Conservation (phyloP, 35 echinoderm and acorn worm genomes). For the Lytechinus pictus region DNA sequence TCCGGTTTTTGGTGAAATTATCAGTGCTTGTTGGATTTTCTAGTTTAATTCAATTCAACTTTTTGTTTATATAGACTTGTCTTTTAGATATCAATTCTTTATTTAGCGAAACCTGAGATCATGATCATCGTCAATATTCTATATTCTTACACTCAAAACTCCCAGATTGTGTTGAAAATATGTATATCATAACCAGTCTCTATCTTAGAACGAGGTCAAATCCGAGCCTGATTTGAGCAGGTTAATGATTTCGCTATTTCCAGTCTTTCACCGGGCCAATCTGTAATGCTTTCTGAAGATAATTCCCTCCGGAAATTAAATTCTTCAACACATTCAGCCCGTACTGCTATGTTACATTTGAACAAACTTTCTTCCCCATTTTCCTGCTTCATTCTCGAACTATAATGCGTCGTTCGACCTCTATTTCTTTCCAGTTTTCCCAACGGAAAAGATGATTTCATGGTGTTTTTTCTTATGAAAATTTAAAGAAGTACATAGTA, state of each 20-base stretch:
- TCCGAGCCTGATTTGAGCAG: not conserved
- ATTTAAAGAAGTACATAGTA: no score
- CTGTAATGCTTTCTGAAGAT: conserved; percentile 48
- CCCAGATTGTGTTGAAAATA: not conserved
- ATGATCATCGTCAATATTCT: no score
- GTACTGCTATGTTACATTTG: conserved; percentile 36
- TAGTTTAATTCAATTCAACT: no score
- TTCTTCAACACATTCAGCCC: conserved; percentile 24
- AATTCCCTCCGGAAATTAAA: conserved; percentile 52
- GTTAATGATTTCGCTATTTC: not conserved
- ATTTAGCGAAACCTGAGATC: no score
- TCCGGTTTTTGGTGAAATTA: no score
- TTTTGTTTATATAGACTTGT: no score
- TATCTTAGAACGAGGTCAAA: not conserved
- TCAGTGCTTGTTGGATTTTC: no score
- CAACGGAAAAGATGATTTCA: not conserved
- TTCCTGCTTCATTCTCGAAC: not conserved
- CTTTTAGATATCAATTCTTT: no score
- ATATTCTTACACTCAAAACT: no score
- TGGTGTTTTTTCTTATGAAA: not conserved
- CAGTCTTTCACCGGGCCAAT: conserved; percentile 35
- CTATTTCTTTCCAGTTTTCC: not conserved
- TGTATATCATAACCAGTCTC: not conserved
- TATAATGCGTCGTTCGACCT: not conserved
- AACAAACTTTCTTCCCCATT: conserved; percentile 23